These are phyloP conservation scores for Lysandra bellargus DNA, from an alignment of 2,888 invertebrate species.

Conservation along the genomic window DNA sequence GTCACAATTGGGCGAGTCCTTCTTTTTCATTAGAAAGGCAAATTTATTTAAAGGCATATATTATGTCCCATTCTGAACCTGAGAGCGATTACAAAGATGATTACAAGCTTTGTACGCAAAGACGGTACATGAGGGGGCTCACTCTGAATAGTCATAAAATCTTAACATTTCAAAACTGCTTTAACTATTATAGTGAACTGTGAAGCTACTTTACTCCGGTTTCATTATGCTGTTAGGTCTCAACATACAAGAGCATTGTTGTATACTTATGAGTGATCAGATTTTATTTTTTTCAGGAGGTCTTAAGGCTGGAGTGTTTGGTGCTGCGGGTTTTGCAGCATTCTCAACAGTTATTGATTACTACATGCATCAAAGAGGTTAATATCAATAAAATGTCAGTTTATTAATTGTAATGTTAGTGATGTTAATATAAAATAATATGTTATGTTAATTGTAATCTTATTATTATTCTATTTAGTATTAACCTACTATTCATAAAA, in stretches of 20 bases:
- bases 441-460: background rate
- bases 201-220: background rate
- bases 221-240: background rate
- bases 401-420: constrained; percentile 22
- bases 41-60: too few relatives aligned
- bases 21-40: too few relatives aligned
- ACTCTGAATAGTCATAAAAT: too few relatives aligned
- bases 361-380: constrained; percentile 86
- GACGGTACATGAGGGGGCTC: too few relatives aligned
- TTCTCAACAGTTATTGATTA: constrained; percentile 98
- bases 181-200: too few relatives aligned
- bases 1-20: too few relatives aligned
- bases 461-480: too few relatives aligned
- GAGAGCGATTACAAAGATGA: too few relatives aligned
- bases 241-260: background rate
- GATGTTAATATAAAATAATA: background rate
- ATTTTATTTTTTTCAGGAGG: constrained; percentile 85
- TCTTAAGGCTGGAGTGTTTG: constrained; percentile 94
- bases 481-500: too few relatives aligned
- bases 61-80: too few relatives aligned
- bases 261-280: background rate
- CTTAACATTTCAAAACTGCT: too few relatives aligned
- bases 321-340: constrained; percentile 98
- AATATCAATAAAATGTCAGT: constrained; percentile 30
- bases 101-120: too few relatives aligned